Evolutionary conservation across 1,140 invertebrate species (phyloP).

Genomic region (Nylanderia fulva): DNA sequence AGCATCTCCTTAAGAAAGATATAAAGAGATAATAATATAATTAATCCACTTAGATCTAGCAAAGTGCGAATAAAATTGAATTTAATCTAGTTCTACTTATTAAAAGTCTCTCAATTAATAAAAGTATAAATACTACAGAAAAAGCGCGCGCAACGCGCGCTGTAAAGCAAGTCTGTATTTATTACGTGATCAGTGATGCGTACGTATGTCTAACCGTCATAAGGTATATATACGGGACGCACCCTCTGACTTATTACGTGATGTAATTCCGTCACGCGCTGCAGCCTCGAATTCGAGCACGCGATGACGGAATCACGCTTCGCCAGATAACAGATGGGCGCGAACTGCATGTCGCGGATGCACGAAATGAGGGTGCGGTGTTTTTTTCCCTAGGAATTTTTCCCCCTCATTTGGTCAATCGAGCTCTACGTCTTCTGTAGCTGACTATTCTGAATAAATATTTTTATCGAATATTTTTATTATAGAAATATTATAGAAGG

Average conservation of each 20-base stretch:
- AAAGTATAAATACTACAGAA: no score
- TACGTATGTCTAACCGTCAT: conserved; percentile 27
- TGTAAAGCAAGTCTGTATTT: no score
- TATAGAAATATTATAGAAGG: no score
- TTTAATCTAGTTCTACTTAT: neutral
- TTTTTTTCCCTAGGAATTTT: conserved; percentile 19
- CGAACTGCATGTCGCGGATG: neutral
- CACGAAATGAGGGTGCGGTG: neutral
- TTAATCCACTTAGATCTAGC: no score
- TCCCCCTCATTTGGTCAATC: no score
- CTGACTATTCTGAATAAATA: neutral
- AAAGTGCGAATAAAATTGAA: neutral
- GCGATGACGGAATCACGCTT: conserved; percentile 45
- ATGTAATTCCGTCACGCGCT: conserved; percentile 67
- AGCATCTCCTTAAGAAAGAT: no score
- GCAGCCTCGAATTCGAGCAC: conserved; percentile 66
- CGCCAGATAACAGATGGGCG: neutral
- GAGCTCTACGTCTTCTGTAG: neutral
- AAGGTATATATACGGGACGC: conserved; percentile 58
- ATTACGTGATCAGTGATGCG: neutral
- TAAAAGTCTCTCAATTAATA: no score
- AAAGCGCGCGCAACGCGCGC: no score
- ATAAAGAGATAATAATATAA: no score
- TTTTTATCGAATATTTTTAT: no score
- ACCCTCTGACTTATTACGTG: conserved; percentile 58